Evolutionary conservation across 2,797 vertebrate species (phyloP).

Genomic region (Tachyglossus aculeatus): DNA sequence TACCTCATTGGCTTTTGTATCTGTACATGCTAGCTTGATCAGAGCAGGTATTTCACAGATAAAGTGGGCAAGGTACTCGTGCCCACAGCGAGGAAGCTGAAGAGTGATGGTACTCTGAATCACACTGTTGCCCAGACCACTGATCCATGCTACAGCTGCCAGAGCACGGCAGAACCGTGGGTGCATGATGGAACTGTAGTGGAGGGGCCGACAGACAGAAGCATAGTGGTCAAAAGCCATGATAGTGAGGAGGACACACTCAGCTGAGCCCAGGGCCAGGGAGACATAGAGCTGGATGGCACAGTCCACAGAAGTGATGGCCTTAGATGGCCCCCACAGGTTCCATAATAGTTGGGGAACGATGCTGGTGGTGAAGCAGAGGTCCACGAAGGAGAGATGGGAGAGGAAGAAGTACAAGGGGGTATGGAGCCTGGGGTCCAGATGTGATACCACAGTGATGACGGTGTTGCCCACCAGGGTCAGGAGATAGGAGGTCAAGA

Average conservation of each 20-base stretch:
- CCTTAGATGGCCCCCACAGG: constrained; percentile 7
- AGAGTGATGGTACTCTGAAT: constrained; percentile 25
- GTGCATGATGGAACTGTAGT: constrained; percentile 34
- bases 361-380: constrained; percentile 33
- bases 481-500: no score
- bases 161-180: constrained; percentile 5
- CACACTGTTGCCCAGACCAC: constrained; percentile 24
- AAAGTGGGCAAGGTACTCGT: constrained; percentile 27
- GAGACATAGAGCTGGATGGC: constrained; percentile 24
- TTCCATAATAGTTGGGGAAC: constrained; percentile 36
- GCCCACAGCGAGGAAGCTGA: constrained; percentile 20
- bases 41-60: constrained; percentile 46
- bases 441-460: constrained; percentile 32
- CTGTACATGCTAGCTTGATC: constrained; percentile 33
- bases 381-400: constrained; percentile 34
- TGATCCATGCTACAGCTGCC: constrained; percentile 25
- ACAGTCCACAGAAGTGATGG: constrained; percentile 18
- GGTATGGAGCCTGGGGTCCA: constrained; percentile 23
- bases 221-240: constrained; percentile 41
- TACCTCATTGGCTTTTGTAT: constrained; percentile 17
- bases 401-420: constrained; percentile 39
- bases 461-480: no score
- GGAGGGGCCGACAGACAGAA: constrained; percentile 36
- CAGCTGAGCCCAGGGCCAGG: constrained; percentile 25
- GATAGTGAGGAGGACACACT: constrained; percentile 18